Evolutionary conservation across 2,888 invertebrate genomes (phyloP), one percentile per base, ranked within the genome.

Genomic region (Pogonocherus hispidulus): DNA sequence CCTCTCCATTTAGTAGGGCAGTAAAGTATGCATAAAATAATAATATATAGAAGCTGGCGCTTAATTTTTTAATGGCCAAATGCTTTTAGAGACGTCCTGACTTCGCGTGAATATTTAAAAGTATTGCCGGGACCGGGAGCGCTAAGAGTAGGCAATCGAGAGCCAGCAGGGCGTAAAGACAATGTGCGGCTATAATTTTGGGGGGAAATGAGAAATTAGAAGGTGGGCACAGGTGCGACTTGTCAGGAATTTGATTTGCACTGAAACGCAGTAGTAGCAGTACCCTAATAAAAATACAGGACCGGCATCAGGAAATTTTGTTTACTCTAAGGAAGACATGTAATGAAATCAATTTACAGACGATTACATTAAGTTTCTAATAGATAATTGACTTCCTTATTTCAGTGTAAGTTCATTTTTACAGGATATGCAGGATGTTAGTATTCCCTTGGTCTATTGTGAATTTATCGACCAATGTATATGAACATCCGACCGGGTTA

Each of bases 31-130:
- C 85, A 85, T 85, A 85, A 86, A 86, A 85, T 85, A 85, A 85
- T 86, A 85, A 85, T 85, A 84, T 84, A 85, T 84, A 82, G 82
- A 78, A 82, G 82, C 82, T 82, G 78, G 80, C 80, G 84, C 84
- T 85, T 86, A 86, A 86, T 86, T 89, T 89, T 89, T 89, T 89
- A 89, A 89, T 89, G 89, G 89, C 88, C 86, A 88, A 89, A 89
- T 89, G 89, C 89, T 89, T 89, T 89, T 88, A 89, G 88, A 88
- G 87, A 87, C 86, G 84, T 83, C 82, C 83, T 82, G 82, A 84
- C 82, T 81, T 79, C 71, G 79, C 80, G 76, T 85, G 84, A 84
- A 85, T 85, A 85, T 85, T 85, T 85, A 84, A 84, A 84, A 84
- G 84, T 84, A 82, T 84, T 81, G 83, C 80, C 80, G 80, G 80